Base-by-base conservation (phyloP, 2,888 invertebrate species). In the Cephus spinipes region DNA sequence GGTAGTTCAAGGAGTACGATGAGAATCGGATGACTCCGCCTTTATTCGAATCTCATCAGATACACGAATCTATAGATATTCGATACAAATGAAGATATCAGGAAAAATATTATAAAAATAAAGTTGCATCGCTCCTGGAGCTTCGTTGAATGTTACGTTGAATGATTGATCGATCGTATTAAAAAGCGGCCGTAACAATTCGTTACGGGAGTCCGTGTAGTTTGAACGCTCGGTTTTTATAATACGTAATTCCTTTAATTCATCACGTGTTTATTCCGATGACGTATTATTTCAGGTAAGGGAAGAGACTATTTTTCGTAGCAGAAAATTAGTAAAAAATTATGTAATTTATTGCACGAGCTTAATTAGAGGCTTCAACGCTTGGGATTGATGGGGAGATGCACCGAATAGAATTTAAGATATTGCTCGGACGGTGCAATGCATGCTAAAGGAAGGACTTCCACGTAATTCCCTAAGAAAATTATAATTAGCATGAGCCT, bases 211-310 rank as follows among this genome's bases (percentile, higher is more conserved):
- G 55, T 55, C 9, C 55, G 9, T 55, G 9, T 55, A 55, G 23
- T 23, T 55, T 55, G 55, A 55, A 23, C 55, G 55, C 15, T 55
- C 55, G 23, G 55, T 55, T 55, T 55, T 55, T 55, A 2, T 23
- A 55, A 55, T 55, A 55, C 23, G 35, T 55, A 15, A 55, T 55
- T 55, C 55, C 55, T 55, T 55, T 23, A 9, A 55, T 55, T 55
- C 55, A 9, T 55, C 55, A 23, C 55, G 23, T 55, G 55, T 9
- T 55, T 23, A 55, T 55, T 55, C 55, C 81, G 79, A 82, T 71
- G 74, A 81, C 74, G 34, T 78, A 75, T 77, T 84, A 83, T 81
- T 75, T 83, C 80, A 77, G 68, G 69, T 32, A 15, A 31, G 71
- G 68, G 76, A 55, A 35, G 6, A 40, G 40, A 23, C 23, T 55